A percentile compares a stretch with the other conserved stretches of the same genome.
phyloP scores from a whole-genome alignment of 2,113 vertebrate species.

The Chionodraco myersi region DNA sequence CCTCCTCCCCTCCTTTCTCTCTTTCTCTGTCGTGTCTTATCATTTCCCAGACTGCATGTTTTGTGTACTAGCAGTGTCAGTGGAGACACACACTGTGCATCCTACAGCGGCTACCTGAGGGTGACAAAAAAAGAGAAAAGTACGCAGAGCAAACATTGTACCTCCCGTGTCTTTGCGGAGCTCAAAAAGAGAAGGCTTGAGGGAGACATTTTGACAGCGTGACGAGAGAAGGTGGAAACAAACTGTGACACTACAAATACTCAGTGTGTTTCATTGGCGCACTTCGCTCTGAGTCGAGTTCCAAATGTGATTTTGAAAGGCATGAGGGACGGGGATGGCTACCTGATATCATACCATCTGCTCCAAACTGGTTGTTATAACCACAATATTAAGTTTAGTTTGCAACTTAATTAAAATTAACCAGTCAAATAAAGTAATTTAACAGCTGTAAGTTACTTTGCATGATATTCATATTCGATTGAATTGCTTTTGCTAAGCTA shows the following conservation, averaged over 20 bases:
- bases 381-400: neutral
- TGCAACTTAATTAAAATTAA: neutral
- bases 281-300: slow-evolving; percentile 12
- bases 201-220: slow-evolving; percentile 57
- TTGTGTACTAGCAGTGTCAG: slow-evolving; percentile 53
- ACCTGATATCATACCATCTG: slow-evolving; percentile 32
- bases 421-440: neutral
- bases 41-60: slow-evolving; percentile 61
- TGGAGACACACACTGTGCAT: slow-evolving; percentile 44
- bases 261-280: slow-evolving; percentile 31
- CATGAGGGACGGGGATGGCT: slow-evolving; percentile 18
- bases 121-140: slow-evolving; percentile 26
- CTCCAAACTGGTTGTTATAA: neutral
- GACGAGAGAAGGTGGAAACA: slow-evolving; percentile 56
- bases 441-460: neutral
- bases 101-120: slow-evolving; percentile 44
- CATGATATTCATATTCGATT: too few relatives aligned
- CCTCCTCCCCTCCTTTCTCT: slow-evolving; percentile 6
- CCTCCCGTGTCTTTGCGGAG: slow-evolving; percentile 31
- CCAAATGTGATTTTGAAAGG: slow-evolving; percentile 36
- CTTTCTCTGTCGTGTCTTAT: slow-evolving; percentile 49
- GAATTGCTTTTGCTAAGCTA: neutral
- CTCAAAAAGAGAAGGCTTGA: slow-evolving; percentile 27
- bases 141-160: slow-evolving; percentile 36
- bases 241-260: slow-evolving; percentile 58